A percentile compares a stretch with the other conserved stretches of the same genome.
phyloP scores from a whole-genome alignment of 2,888 invertebrate species.

The Osedax fenrisi region DNA sequence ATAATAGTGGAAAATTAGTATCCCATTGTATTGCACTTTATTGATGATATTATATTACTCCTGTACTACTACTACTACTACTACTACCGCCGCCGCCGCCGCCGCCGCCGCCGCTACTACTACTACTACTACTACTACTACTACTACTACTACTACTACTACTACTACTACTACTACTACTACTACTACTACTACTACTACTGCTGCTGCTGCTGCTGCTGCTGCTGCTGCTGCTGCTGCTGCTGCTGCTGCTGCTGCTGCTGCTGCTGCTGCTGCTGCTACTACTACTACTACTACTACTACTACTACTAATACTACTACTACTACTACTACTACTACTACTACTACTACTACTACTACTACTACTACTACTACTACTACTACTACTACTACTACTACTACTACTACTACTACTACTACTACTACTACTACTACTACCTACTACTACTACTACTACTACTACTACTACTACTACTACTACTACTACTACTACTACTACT shows the following conservation, averaged over 20 bases:
- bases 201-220: neutral
- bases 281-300: too few species aligned
- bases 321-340: too few species aligned
- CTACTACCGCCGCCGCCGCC: neutral
- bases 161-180: conserved; percentile 32
- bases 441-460: too few species aligned
- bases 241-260: too few species aligned
- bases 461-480: too few species aligned
- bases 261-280: neutral
- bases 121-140: conserved; percentile 32
- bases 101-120: conserved; percentile 29
- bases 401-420: conserved; percentile 26
- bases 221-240: neutral
- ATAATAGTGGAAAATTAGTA: too few species aligned
- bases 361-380: conserved; percentile 24
- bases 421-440: too few species aligned
- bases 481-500: too few species aligned
- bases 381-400: conserved; percentile 29
- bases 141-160: conserved; percentile 34
- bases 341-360: neutral
- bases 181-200: conserved; percentile 27
- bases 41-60: too few species aligned
- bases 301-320: too few species aligned
- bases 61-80: conserved; percentile 21
- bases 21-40: too few species aligned